Percentiles rank a stretch among this genome's conserved stretches.
Conservation (phyloP, 2,113 vertebrate species). For the Oreotragus oreotragus region DNA sequence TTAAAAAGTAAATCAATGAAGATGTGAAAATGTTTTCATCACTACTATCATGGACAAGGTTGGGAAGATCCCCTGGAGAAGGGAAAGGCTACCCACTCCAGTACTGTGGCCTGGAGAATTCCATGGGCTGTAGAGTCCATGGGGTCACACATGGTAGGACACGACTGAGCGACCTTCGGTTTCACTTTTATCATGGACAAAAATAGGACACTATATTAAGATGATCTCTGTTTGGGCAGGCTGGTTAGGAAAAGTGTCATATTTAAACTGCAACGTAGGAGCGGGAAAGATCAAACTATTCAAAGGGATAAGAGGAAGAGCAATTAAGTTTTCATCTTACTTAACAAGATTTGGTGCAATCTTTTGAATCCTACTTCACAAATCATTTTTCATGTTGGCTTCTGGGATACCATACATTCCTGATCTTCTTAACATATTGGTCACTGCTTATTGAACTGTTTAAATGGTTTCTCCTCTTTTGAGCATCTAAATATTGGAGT, state of each 20-base stretch:
- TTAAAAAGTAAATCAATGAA: not conserved
- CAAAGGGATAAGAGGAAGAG: not conserved
- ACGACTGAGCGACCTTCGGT: accelerated
- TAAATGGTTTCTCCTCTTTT: not conserved
- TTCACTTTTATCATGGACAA: not conserved
- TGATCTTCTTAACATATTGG: not conserved
- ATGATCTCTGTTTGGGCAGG: not conserved
- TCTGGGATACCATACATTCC: not conserved
- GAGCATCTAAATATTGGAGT: no score
- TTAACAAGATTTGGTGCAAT: not conserved
- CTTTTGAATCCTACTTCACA: not conserved
- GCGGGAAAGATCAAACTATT: not conserved
- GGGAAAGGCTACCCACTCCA: not conserved
- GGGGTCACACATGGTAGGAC: not conserved
- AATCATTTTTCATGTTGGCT: not conserved
- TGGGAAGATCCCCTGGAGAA: not conserved
- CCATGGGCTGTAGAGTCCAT: not conserved
- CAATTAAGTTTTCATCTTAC: not conserved
- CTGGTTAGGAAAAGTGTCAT: not conserved
- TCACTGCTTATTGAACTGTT: not conserved
- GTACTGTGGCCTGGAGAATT: not conserved
- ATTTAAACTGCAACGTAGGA: not conserved
- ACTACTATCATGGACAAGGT: not conserved
- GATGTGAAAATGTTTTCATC: not conserved
- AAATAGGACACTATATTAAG: not conserved